Evolutionary conservation across 2,797 vertebrate genomes (phyloP).

Genomic region (Xenopus petersii): DNA sequence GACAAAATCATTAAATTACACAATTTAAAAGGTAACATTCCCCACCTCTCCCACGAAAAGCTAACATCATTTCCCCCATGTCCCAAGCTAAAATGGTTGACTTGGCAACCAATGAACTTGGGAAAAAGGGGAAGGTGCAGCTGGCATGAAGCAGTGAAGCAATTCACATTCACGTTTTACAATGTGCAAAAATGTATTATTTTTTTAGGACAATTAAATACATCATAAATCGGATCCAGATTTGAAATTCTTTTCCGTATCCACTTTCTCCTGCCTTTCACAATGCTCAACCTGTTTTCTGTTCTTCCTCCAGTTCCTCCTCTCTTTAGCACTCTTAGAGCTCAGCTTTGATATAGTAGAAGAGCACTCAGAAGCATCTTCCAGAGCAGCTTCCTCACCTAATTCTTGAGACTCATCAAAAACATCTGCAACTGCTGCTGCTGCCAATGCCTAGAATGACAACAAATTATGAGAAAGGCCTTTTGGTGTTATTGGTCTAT

Average conservation of each 20-base stretch:
- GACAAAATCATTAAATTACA: no score
- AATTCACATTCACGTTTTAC: no score
- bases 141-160: no score
- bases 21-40: no score
- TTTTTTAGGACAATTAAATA: no score
- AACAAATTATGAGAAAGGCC: neutral
- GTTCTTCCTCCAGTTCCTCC: slow-evolving; percentile 85
- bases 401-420: slow-evolving; percentile 69
- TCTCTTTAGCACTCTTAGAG: slow-evolving; percentile 95
- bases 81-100: no score
- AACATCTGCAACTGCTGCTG: slow-evolving; percentile 77
- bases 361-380: slow-evolving; percentile 77
- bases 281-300: neutral
- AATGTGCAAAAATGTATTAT: no score
- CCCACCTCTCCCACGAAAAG: no score
- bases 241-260: slow-evolving; percentile 70
- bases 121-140: no score
- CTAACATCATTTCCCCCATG: no score
- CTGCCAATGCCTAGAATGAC: slow-evolving; percentile 18
- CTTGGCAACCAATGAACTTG: no score
- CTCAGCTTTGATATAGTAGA: slow-evolving; percentile 87
- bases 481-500: neutral
- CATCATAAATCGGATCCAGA: slow-evolving; percentile 70
- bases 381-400: slow-evolving; percentile 66
- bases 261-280: slow-evolving; percentile 77